phyloP scores from a whole-genome alignment of 2,888 invertebrate species.

The Pristionchus fissidentatus region DNA sequence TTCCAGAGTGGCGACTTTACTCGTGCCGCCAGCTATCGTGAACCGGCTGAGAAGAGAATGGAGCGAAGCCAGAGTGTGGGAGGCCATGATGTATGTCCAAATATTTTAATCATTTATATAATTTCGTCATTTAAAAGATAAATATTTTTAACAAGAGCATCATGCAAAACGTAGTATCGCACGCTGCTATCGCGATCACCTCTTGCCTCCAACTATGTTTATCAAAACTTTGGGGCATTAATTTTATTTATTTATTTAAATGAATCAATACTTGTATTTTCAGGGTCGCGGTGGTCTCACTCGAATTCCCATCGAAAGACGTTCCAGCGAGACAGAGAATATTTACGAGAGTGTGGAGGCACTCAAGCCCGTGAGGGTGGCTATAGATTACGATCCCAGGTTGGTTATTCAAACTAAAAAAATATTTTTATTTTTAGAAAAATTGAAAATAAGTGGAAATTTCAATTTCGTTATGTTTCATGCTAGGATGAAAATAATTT shows the following conservation, averaged over 20 bases:
- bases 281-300: not conserved
- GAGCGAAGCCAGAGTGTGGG: slow-evolving; percentile 27
- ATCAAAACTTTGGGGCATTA: too few relatives aligned
- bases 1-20: slow-evolving; percentile 2
- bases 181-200: too few relatives aligned
- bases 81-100: not conserved
- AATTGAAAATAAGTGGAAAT: too few relatives aligned
- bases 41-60: not conserved
- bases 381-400: slow-evolving; percentile 45
- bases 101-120: not conserved
- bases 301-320: slow-evolving; percentile 12
- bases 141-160: not conserved
- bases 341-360: slow-evolving; percentile 32
- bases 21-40: too few relatives aligned
- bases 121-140: not conserved
- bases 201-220: too few relatives aligned
- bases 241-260: too few relatives aligned
- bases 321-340: slow-evolving; percentile 12
- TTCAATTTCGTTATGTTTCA: too few relatives aligned
- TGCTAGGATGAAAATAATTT: too few relatives aligned
- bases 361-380: not conserved
- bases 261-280: too few relatives aligned
- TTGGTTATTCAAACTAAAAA: not conserved
- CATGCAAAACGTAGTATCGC: too few relatives aligned
- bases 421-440: not conserved